Evolutionary conservation across 1,140 invertebrate genomes (phyloP), one percentile per base, ranked within the genome.

Genomic region (Nixonia krombeini): DNA sequence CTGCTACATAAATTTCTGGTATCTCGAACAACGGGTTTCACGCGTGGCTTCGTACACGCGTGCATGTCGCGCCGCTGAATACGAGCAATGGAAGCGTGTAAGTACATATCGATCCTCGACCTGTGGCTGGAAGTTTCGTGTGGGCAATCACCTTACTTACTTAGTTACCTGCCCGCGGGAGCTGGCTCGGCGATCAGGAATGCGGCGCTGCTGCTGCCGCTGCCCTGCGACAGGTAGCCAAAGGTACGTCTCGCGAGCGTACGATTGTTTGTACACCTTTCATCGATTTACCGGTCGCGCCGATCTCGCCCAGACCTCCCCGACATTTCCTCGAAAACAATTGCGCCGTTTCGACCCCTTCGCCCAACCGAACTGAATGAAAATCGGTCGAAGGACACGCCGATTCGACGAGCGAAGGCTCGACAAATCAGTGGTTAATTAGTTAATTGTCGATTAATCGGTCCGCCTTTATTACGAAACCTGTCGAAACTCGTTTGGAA

Each of bases 61-160:
- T 57, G 61, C 52, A 53, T 70, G 67, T 61, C 55, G 59, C 45
- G 49, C 15, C 57, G 52, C 58, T 72, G 55, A 63, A 72, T 67
- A 67, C 64, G 61, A 49, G 57, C 58, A 67, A 67, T 61, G 58
- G 25, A 58, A 59, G 62, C 61, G 61, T 70, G 68, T 64, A 64
- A 45, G 58, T 67, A 63, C 63, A 52, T 64, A 72, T 67, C 64
- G 69, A 72, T 72, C 69, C 58, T 59, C 50, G n/a, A n/a, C n/a
- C n/a, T n/a, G n/a, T n/a, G n/a, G n/a, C n/a, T n/a, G n/a, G 51
- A 51, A 66, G 50, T 75, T 72, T 73, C 74, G 74, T 75, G 73
- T 78, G 71, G 73, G 73, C 74, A 75, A 76, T 70, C 73, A 72
- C 74, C 76, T 76, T 50, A 45, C 65, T 53, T 65, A n/a, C n/a